Base-by-base conservation (phyloP, 2,113 vertebrate species). In the Chinchilla lanigera region DNA sequence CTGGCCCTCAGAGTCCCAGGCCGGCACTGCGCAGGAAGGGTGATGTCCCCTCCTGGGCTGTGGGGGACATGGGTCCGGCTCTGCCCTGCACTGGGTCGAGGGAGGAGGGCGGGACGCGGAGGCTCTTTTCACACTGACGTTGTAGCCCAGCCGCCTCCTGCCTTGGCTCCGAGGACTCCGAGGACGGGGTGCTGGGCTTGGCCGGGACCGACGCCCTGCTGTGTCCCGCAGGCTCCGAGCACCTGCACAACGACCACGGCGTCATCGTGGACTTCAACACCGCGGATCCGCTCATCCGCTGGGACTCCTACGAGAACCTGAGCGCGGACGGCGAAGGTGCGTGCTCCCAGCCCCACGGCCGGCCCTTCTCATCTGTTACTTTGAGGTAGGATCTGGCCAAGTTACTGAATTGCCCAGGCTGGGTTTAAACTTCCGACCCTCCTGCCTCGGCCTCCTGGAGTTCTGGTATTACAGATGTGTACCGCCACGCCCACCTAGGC, bases 221-320 rank as follows among this genome's bases (percentile, higher is more conserved):
- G 94, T 96, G 92, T 96, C 90, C 94, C 69, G 22, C 93, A 99
- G 99, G 99, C 77, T 98, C 98, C 8, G 99, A 99, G 71, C 98
- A 98, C 88, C 98, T 99, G 97, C 98, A 99, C 89, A 99, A 99
- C n/a, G 99, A 99, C 35, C 98, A 98, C 0, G 98, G 99, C 58
- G 98, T 99, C 85, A 98, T 98, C 0, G 99, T 99, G 97, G 99
- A 99, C 97, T 99, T 99, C 98, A 99, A 99, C 97, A 99, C 98
- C 0, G 97, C 99, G 8, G 99, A 99, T 97, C 99, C 99, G 2
- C 97, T 99, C 65, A 99, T 99, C 95, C 99, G 99, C 96, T 99
- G 99, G 99, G 99, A 99, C 98, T 99, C 99, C 0, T 99, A 99
- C 47, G 99, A 99, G 98, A 99, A 99, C 97, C 97, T 99, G 89